Conservation (phyloP, 2,797 vertebrate species). For the Lepilemur ruficaudatus region DNA sequence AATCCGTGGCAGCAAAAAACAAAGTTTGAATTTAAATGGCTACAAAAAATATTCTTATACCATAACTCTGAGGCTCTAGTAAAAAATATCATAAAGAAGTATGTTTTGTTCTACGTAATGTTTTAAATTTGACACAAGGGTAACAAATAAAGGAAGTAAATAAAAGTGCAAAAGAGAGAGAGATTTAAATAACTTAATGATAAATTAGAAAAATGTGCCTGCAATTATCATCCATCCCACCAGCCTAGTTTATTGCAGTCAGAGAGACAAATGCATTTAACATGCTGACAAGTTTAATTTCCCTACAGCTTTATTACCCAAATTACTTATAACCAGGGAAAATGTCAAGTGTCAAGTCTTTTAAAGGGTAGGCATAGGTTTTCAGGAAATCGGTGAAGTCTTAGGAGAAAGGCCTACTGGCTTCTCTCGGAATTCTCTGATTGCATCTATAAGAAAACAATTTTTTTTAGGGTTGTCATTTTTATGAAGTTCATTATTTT, state of each 20-base stretch:
- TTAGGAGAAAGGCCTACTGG: background rate
- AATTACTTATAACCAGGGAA: constrained; percentile 80
- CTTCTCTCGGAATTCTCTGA: constrained; percentile 19
- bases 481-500: background rate
- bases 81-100: background rate
- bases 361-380: constrained; percentile 62
- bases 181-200: constrained; percentile 49
- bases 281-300: constrained; percentile 83
- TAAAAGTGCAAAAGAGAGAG: constrained; percentile 16
- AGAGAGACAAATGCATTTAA: constrained; percentile 82
- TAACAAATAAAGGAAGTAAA: constrained; percentile 32
- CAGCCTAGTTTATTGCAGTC: constrained; percentile 75
- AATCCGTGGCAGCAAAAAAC: background rate
- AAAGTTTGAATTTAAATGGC: background rate
- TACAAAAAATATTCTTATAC: background rate
- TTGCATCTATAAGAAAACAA: background rate
- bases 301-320: constrained; percentile 82
- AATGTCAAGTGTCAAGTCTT: constrained; percentile 76
- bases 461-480: background rate
- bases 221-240: constrained; percentile 66
- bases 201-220: constrained; percentile 77
- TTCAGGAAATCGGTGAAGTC: constrained; percentile 61
- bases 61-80: background rate
- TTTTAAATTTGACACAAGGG: constrained; percentile 16
- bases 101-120: background rate